Conservation (phyloP, 2,113 vertebrate species). For the Alligator sinensis region DNA sequence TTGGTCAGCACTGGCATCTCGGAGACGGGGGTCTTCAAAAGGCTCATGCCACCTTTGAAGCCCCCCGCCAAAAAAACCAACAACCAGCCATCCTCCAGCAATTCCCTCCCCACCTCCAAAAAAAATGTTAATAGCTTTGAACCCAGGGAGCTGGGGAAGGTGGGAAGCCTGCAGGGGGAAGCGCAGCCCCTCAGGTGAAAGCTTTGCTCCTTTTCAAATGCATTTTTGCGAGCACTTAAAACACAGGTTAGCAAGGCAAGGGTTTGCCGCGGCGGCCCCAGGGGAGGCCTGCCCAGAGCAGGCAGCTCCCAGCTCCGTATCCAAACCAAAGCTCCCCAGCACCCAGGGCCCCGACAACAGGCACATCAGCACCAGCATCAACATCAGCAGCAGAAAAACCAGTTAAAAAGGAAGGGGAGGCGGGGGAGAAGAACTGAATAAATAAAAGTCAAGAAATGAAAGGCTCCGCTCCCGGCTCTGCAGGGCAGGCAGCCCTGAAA, state of each 20-base stretch:
- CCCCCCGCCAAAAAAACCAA: neutral
- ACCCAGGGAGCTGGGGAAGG: conserved; percentile 65
- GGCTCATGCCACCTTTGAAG: conserved; percentile 72
- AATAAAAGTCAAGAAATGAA: too few relatives aligned
- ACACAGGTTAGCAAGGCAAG: conserved; percentile 61
- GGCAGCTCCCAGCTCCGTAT: conserved; percentile 46
- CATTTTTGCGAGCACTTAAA: conserved; percentile 59
- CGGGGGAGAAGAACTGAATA: neutral
- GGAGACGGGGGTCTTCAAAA: conserved; percentile 76
- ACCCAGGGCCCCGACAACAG: neutral
- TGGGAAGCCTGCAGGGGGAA: conserved; percentile 43
- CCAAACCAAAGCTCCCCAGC: conserved; percentile 45
- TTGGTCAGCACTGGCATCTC: conserved; percentile 41
- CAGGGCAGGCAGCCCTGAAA: conserved; percentile 81
- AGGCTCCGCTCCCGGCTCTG: conserved; percentile 83
- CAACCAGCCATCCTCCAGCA: neutral
- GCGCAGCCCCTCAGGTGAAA: conserved; percentile 72
- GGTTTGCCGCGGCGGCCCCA: conserved; percentile 2
- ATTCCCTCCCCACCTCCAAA: neutral
- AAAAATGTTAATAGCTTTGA: conserved; percentile 71
- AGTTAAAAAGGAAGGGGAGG: neutral
- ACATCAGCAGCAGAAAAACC: conserved; percentile 56
- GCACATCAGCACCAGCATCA: conserved; percentile 1
- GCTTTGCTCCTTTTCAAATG: conserved; percentile 73
- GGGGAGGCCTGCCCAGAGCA: neutral